Evolutionary conservation across 2,888 invertebrate species (phyloP), one percentile per base, ranked within the genome.

Genomic region (Agrilus mali): DNA sequence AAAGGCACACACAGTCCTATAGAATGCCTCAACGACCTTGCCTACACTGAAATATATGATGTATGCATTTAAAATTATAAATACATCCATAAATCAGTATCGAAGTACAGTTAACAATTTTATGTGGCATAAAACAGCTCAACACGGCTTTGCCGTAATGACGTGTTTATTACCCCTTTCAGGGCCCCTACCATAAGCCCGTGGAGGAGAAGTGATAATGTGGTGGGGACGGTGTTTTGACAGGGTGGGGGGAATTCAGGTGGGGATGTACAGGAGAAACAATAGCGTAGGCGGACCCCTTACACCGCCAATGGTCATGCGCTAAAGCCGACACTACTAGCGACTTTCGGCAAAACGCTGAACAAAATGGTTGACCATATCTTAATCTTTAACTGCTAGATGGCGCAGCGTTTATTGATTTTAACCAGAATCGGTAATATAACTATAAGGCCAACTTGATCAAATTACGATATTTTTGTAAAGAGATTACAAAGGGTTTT

Each of bases 311-410:
- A 69, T 71, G 64, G 66, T 63, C 72, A 70, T 70, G 72, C 70
- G 72, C 70, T 50, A 52, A 46, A 45, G 44, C 42, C 45, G 53
- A 55, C 58, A 60, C 62, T 60, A 59, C 62, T 63, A 63, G 63
- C 64, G 65, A 63, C 56, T 53, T 55, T 53, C 67, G 65, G 66
- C 65, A 64, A 68, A 56, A 61, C 65, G 65, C 65, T 68, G 69
- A 73, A 74, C 74, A 74, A 74, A 74, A 75, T 75, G 75, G 74
- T 72, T 71, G 73, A 66, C 67, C 42, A 43, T 51, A 48, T 52
- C 66, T 61, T 52, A 38, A 32, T 41, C 46, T 47, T 47, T 51
- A 48, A 42, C 50, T 56, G 55, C 58, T 54, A 72, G 73, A 70
- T 69, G 71, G 69, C 69, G 61, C 55, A 47, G 55, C 45, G 38